phyloP scores from a whole-genome alignment of 2,113 vertebrate genomes.

The Clarias magur region DNA sequence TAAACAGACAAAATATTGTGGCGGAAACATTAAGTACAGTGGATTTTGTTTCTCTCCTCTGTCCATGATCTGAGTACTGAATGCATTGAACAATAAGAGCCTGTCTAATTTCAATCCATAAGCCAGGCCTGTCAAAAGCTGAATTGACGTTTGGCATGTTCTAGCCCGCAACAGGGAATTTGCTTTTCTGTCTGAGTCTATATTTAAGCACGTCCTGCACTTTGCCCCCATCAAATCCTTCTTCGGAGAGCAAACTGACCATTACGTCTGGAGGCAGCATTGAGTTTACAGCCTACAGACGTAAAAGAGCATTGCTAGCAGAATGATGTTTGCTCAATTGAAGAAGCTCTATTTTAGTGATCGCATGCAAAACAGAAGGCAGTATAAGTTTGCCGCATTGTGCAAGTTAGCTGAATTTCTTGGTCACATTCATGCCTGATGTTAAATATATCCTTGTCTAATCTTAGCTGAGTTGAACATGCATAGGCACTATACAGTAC shows the following conservation, averaged over 20 bases:
- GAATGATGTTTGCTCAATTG: not conserved
- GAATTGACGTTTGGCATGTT: slow-evolving; percentile 15
- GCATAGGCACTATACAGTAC: not conserved
- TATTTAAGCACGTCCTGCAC: slow-evolving; percentile 37
- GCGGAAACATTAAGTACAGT: not conserved
- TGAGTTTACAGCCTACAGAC: not conserved
- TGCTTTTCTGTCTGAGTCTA: slow-evolving; percentile 38
- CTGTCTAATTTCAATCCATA: not conserved
- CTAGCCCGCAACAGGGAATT: not conserved
- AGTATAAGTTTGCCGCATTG: not conserved
- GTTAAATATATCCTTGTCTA: not conserved
- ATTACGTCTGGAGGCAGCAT: not conserved
- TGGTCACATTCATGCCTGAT: not conserved
- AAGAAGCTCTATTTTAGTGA: not conserved
- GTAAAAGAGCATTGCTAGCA: not conserved
- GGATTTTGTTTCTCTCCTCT: slow-evolving; percentile 2
- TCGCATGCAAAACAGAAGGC: not conserved
- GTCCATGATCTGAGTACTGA: not conserved
- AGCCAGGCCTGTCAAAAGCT: not conserved
- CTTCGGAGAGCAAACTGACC: slow-evolving; percentile 14
- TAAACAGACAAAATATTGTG: not conserved
- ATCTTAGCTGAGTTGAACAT: not conserved
- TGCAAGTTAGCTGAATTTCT: not conserved
- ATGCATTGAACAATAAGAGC: not conserved
- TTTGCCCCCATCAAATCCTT: slow-evolving; percentile 13